phyloP scores from a whole-genome alignment of 37 sponge, comb jelly and placozoan species.

The Chondrilla cf. caribensis region DNA sequence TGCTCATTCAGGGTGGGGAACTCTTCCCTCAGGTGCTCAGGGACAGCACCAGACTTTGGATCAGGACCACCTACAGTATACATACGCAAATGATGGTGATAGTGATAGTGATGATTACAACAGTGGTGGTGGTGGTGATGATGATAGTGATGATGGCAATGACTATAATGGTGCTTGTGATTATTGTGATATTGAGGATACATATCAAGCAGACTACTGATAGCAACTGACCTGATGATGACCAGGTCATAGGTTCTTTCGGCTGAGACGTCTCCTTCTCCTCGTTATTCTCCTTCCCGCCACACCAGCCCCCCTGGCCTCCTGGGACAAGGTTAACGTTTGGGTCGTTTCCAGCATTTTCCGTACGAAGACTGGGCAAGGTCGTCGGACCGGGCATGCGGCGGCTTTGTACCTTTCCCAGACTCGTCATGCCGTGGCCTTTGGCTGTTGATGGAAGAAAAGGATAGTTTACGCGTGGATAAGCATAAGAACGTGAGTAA shows the following conservation, averaged over 20 bases:
- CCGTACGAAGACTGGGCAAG: slow-evolving; percentile 79
- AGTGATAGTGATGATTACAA: too few relatives aligned
- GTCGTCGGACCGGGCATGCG: slow-evolving; percentile 85
- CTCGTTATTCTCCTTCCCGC: slow-evolving; percentile 34
- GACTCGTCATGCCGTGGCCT: slow-evolving; percentile 80
- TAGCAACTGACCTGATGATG: background rate
- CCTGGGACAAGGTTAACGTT: slow-evolving; percentile 76
- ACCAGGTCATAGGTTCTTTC: background rate
- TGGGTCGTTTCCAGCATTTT: slow-evolving; percentile 89
- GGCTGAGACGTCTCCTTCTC: background rate
- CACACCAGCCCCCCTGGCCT: slow-evolving; percentile 78
- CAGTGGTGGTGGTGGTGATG: too few relatives aligned
- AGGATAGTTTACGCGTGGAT: too few relatives aligned
- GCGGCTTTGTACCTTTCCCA: slow-evolving; percentile 72
- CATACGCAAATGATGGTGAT: too few relatives aligned
- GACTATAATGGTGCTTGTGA: too few relatives aligned
- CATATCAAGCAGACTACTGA: too few relatives aligned
- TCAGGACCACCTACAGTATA: too few relatives aligned
- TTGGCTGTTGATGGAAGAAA: background rate
- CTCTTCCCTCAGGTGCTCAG: slow-evolving; percentile 33
- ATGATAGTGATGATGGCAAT: too few relatives aligned
- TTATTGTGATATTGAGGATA: too few relatives aligned
- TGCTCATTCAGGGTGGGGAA: slow-evolving; percentile 73
- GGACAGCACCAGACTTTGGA: background rate
- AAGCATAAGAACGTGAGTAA: background rate